phyloP scores from a whole-genome alignment of 2,113 vertebrate genomes.

The Dipodomys spectabilis region DNA sequence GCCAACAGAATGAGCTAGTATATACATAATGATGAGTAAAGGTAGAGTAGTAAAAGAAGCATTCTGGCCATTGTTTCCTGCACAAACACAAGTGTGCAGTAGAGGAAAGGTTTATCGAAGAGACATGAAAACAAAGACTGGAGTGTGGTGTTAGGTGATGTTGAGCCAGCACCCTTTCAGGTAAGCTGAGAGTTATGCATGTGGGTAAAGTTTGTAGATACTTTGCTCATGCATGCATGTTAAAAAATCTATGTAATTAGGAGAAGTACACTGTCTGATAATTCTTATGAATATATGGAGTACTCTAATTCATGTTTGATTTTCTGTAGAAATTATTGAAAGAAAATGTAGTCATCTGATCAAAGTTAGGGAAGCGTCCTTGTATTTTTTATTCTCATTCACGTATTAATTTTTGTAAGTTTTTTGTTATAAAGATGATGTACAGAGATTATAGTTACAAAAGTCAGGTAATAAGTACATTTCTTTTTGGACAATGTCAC shows the following conservation, averaged over 20 bases:
- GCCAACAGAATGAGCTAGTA: background rate
- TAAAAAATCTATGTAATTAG: background rate
- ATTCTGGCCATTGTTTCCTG: background rate
- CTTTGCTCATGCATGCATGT: background rate
- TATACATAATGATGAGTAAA: accelerated
- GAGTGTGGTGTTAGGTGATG: background rate
- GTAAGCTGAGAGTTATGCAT: background rate
- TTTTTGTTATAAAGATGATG: too few species aligned
- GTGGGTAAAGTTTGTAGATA: background rate
- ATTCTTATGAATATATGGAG: too few species aligned
- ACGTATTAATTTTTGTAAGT: background rate
- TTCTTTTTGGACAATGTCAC: too few species aligned
- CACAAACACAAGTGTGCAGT: background rate
- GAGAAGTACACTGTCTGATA: background rate
- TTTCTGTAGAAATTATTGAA: background rate
- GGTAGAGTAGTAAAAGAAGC: background rate
- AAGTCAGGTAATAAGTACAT: too few species aligned
- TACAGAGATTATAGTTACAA: too few species aligned
- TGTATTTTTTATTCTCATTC: background rate
- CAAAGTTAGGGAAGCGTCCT: background rate
- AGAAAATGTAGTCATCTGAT: background rate
- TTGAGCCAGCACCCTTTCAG: background rate
- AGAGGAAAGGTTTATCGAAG: background rate
- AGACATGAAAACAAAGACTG: background rate
- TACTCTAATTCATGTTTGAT: background rate